These are phyloP conservation scores for Nyctibius grandis DNA, from an alignment of 2,797 vertebrate species.

Conservation along the genomic window DNA sequence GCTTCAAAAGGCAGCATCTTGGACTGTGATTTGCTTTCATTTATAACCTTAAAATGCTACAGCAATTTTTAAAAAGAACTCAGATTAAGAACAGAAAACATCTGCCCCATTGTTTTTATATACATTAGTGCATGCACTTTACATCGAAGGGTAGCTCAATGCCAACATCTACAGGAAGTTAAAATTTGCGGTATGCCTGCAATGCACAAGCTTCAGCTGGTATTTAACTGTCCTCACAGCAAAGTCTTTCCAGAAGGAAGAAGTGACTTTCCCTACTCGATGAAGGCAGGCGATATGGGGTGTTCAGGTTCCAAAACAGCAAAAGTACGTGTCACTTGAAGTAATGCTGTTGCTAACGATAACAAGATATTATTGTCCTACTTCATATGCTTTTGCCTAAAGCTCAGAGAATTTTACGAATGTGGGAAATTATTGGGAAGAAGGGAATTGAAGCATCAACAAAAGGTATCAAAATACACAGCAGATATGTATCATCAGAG, in stretches of 20 bases:
- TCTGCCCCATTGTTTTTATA: not conserved
- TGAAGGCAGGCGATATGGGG: not conserved
- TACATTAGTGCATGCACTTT: not conserved
- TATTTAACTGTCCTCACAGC: not conserved
- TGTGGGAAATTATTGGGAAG: not conserved
- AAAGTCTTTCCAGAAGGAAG: not conserved
- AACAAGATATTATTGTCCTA: not conserved
- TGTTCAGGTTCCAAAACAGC: not conserved
- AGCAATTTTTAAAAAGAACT: not conserved
- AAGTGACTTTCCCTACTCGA: not conserved
- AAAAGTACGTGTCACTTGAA: not conserved
- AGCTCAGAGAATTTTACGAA: not conserved
- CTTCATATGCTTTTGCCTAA: not conserved
- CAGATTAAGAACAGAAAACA: not conserved
- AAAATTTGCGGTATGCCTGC: not conserved
- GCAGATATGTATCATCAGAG: not conserved
- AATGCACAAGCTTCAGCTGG: not conserved
- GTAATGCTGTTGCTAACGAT: rapidly evolving
- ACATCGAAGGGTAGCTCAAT: not conserved
- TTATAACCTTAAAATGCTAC: not conserved
- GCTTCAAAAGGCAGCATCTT: not conserved
- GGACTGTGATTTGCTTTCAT: not conserved
- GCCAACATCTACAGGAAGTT: not conserved
- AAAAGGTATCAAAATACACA: not conserved
- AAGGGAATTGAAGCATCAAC: not conserved